These are phyloP conservation scores for Erebia aethiops DNA, from an alignment of 2,888 invertebrate species.

Conservation along the genomic window DNA sequence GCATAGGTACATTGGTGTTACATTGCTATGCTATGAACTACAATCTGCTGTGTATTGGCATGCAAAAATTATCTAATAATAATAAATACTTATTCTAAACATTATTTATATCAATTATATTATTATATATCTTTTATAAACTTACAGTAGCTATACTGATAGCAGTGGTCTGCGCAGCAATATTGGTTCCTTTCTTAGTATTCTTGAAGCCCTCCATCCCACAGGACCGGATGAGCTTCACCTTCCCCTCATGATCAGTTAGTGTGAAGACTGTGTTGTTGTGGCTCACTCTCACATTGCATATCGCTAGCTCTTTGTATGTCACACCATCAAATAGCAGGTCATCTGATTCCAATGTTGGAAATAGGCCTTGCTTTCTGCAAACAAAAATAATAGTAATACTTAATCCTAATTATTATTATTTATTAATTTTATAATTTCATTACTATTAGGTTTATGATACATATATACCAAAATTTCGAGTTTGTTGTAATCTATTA, in stretches of 20 bases:
- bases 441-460: no score
- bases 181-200: conserved; percentile 96
- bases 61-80: no score
- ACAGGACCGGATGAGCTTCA: conserved; percentile 87
- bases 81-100: no score
- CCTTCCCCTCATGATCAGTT: conserved; percentile 86
- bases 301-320: conserved; percentile 91
- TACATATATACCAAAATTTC: no score
- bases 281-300: conserved; percentile 90
- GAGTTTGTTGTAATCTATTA: no score
- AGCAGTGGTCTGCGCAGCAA: conserved; percentile 97
- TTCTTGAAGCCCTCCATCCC: conserved; percentile 98
- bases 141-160: conserved; percentile 86
- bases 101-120: no score
- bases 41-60: no score
- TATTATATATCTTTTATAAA: no score
- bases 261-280: conserved; percentile 95
- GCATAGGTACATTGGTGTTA: no score
- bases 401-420: neutral
- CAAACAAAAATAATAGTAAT: conserved; percentile 49
- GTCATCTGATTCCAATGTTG: conserved; percentile 87
- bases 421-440: neutral
- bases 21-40: no score
- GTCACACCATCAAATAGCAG: conserved; percentile 88
- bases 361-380: conserved; percentile 88